Base-by-base conservation (phyloP, 1,140 invertebrate species). In the Ylistrum balloti region DNA sequence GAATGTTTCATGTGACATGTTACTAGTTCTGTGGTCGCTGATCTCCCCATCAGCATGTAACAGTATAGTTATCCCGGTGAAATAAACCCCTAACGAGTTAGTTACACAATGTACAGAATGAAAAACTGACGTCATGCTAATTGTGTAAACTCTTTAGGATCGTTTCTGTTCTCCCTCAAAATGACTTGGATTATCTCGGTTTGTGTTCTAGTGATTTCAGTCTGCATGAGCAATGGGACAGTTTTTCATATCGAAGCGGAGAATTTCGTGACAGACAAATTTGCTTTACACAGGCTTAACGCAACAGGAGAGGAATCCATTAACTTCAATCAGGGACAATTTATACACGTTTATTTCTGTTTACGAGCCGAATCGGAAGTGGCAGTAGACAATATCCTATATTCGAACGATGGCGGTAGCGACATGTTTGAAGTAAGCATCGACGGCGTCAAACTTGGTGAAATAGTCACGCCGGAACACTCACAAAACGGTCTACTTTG, bases 321-420 rank as follows among this genome's bases (percentile, higher is more conserved):
- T 17, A 92, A 92, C 48, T 92, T 92, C 32, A 92, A 92, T 33
- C 38, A 88, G 86, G 91, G 89, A 7, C 89, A 92, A 87, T 88
- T 33, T 32, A 87, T 92, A 13, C 88, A 90, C 45, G 56, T 92
- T 11, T 89, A 92, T 86, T 92, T 92, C 87, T 92, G 91, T 89
- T 35, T 92, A 17, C 38, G 89, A 45, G 33, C 32, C 13, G 91
- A 88, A 89, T 85, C 91, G 9, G 33, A 45, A 22, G 89, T 92
- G 17, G 88, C 88, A 0, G n/a, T 92, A 15, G 74, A 90, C 33
- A 88, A 90, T 48, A 88, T 92, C 10, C 22, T 88, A 34, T 92
- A 90, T 85, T 92, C 91, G 10, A 92, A 92, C 32, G 91, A 92
- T 45, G 91, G 91, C 11, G 91, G 91, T 13, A 87, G 89, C 45